Conservation (phyloP, 2,797 vertebrate genomes). For the Betta splendens region DNA sequence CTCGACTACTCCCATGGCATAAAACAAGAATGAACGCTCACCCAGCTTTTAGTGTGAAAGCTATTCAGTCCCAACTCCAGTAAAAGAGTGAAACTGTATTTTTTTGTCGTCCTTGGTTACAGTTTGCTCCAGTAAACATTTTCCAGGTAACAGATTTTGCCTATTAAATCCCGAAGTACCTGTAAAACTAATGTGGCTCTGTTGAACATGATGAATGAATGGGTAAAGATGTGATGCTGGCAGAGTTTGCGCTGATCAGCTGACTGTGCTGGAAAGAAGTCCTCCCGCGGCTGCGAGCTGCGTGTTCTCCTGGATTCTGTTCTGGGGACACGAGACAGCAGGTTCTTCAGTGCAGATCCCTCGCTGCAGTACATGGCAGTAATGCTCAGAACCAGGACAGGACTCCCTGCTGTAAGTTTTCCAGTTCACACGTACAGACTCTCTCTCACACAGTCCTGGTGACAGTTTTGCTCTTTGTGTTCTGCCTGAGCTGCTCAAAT, state of each 20-base stretch:
- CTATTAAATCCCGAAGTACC: background rate
- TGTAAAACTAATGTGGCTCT: background rate
- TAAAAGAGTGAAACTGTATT: too few relatives aligned
- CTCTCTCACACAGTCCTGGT: constrained; percentile 6
- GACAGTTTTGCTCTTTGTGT: constrained; percentile 18
- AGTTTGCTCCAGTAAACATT: background rate
- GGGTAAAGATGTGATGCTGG: background rate
- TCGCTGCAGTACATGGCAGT: constrained; percentile 15
- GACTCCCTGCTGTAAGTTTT: constrained; percentile 20
- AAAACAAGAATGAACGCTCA: too few relatives aligned
- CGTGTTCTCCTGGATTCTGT: background rate
- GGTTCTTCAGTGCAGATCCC: background rate
- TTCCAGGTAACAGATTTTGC: background rate
- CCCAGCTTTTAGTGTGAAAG: too few relatives aligned
- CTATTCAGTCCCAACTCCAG: too few relatives aligned
- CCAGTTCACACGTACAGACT: constrained; percentile 1
- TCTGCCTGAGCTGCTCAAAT: constrained; percentile 26
- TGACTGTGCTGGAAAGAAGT: background rate
- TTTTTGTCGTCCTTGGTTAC: too few relatives aligned
- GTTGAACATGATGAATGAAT: background rate
- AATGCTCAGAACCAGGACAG: constrained; percentile 9
- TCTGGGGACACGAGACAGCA: constrained; percentile 8
- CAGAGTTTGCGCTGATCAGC: background rate
- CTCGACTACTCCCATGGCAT: too few relatives aligned
- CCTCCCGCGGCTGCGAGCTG: background rate